Conservation (phyloP, 2,797 vertebrate species). For the Percopsis omiscomaycus region DNA sequence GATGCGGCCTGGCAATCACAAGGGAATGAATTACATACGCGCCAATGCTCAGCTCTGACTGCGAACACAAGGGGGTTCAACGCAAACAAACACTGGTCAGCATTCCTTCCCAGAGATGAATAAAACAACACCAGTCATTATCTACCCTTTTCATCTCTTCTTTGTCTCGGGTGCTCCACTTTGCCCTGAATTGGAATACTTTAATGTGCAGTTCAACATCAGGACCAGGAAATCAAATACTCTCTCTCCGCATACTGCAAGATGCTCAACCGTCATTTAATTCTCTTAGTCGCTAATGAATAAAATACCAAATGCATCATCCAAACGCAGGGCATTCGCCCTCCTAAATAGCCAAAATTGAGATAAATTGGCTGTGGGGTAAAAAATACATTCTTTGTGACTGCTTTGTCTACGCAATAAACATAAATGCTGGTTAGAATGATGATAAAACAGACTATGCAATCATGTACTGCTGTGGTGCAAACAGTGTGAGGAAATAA, state of each 20-base stretch:
- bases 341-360: constrained; percentile 35
- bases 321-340: constrained; percentile 29
- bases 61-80: constrained; percentile 62
- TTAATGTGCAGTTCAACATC: constrained; percentile 48
- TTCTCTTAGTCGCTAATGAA: constrained; percentile 47
- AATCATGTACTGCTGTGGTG: constrained; percentile 1
- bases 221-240: constrained; percentile 36
- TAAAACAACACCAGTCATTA: constrained; percentile 68
- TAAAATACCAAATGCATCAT: constrained; percentile 47
- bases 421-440: constrained; percentile 35
- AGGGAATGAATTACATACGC: constrained; percentile 65
- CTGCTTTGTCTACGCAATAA: constrained; percentile 34
- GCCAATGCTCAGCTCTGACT: constrained; percentile 58
- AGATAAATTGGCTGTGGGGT: constrained; percentile 41
- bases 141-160: constrained; percentile 58
- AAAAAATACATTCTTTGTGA: constrained; percentile 27
- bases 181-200: constrained; percentile 60
- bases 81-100: constrained; percentile 71
- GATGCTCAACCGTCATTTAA: constrained; percentile 39
- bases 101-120: constrained; percentile 59
- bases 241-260: constrained; percentile 35
- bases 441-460: constrained; percentile 26
- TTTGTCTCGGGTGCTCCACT: constrained; percentile 59
- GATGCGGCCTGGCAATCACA: constrained; percentile 41
- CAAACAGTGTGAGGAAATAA: constrained; percentile 29